Conservation (phyloP, 2,888 invertebrate species). For the Leucophora obtusa region DNA sequence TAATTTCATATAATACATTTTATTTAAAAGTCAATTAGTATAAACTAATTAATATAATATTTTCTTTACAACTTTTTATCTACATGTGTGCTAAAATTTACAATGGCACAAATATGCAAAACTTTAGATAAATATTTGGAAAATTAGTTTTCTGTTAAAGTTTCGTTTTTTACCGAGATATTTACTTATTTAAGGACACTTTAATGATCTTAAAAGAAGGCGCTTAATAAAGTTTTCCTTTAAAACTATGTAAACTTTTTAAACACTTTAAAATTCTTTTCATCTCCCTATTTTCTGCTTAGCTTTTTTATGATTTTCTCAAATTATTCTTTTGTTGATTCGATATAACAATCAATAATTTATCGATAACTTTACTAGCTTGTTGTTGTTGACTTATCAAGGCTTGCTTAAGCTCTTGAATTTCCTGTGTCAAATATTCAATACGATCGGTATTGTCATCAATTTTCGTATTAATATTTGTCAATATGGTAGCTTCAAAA, state of each 20-base stretch:
- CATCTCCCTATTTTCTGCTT: too few species aligned
- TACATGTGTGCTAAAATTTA: too few species aligned
- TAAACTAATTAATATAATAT: too few species aligned
- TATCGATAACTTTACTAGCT: slow-evolving; percentile 79
- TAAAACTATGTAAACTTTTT: neutral
- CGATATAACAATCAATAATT: slow-evolving; percentile 77
- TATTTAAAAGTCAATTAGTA: too few species aligned
- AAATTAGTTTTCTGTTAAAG: too few species aligned
- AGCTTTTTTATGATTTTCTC: slow-evolving; percentile 72
- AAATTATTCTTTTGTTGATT: slow-evolving; percentile 78
- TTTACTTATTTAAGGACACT: neutral
- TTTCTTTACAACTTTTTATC: too few species aligned
- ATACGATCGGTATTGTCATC: slow-evolving; percentile 85
- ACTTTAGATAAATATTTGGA: too few species aligned
- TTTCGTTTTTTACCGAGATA: too few species aligned
- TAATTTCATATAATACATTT: too few species aligned
- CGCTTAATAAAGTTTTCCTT: neutral
- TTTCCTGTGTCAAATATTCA: slow-evolving; percentile 83
- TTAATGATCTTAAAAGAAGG: neutral
- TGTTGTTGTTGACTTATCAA: slow-evolving; percentile 79
- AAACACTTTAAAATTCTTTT: too few species aligned
- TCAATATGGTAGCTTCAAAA: slow-evolving; percentile 80
- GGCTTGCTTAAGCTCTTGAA: slow-evolving; percentile 83
- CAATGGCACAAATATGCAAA: too few species aligned
- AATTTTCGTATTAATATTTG: slow-evolving; percentile 82